Evolutionary conservation across 2,797 vertebrate species (phyloP).

Genomic region (Harpagifer antarcticus): DNA sequence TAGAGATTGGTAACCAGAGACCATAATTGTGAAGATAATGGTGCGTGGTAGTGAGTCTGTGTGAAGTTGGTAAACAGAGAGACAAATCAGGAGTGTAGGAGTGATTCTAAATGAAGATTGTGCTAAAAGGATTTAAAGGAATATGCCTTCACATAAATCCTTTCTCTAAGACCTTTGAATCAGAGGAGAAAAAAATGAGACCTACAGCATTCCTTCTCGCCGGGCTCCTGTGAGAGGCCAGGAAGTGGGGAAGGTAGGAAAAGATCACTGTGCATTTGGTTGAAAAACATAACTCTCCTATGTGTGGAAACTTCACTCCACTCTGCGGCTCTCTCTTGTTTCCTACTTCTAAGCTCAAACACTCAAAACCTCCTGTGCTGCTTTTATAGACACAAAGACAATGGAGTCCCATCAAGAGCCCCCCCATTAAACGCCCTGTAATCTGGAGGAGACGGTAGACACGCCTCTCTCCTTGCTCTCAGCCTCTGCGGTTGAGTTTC

Average conservation of each 20-base stretch:
- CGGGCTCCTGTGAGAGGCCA: conserved; percentile 64
- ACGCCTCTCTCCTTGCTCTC: conserved; percentile 43
- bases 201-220: conserved; percentile 66
- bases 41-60: conserved; percentile 21
- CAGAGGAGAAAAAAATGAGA: conserved; percentile 39
- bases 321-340: conserved; percentile 33
- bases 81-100: conserved; percentile 44
- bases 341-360: conserved; percentile 41
- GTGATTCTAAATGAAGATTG: conserved; percentile 54
- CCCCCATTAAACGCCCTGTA: conserved; percentile 59
- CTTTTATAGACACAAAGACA: conserved; percentile 61
- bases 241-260: conserved; percentile 65
- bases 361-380: conserved; percentile 44
- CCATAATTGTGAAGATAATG: conserved; percentile 1
- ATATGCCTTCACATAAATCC: conserved; percentile 39
- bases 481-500: conserved; percentile 54
- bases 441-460: conserved; percentile 47
- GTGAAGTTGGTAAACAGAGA: conserved; percentile 32
- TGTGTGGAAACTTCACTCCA: neutral
- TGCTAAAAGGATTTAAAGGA: conserved; percentile 33
- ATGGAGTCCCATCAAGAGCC: conserved; percentile 55
- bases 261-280: conserved; percentile 50
- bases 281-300: conserved; percentile 42
- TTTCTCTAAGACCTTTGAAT: conserved; percentile 23
- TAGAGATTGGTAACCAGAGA: conserved; percentile 23